phyloP scores from a whole-genome alignment of 2,888 invertebrate species.

The Xestia rhomboidea region DNA sequence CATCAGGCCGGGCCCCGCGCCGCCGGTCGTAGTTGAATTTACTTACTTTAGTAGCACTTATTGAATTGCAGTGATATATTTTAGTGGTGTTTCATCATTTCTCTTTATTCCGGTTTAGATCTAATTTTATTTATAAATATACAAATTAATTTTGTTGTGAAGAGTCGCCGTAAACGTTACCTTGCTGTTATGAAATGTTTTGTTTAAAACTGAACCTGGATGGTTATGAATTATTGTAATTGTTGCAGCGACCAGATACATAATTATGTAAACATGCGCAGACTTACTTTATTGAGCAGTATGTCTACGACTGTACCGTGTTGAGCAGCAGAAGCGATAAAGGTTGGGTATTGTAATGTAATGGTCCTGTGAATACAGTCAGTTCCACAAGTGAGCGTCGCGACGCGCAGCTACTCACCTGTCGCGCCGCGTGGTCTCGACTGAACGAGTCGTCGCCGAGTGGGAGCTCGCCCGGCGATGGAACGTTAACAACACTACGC shows the following conservation, averaged over 20 bases:
- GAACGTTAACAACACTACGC: conserved; percentile 43
- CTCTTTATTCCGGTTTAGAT: conserved; percentile 46
- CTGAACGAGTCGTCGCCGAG: too few species aligned
- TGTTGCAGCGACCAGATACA: conserved; percentile 1
- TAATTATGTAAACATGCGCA: neutral
- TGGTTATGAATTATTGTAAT: conserved; percentile 15
- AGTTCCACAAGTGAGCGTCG: neutral
- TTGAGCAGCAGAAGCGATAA: conserved; percentile 10
- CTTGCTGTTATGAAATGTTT: conserved; percentile 40
- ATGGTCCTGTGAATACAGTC: neutral
- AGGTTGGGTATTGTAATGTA: neutral
- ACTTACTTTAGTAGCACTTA: conserved; percentile 68
- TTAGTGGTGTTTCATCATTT: conserved; percentile 53
- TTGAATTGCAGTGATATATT: conserved; percentile 70
- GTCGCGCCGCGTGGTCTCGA: too few species aligned
- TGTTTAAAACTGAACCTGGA: conserved; percentile 18
- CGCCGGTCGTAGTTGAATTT: conserved; percentile 45
- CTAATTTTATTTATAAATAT: conserved; percentile 49
- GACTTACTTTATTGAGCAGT: conserved; percentile 10
- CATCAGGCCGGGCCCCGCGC: neutral
- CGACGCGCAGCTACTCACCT: neutral
- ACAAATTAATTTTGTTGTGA: conserved; percentile 43
- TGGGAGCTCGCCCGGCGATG: neutral
- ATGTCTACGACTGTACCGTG: neutral
- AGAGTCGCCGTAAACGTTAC: conserved; percentile 56